Evolutionary conservation across 2,888 invertebrate genomes (phyloP).

Genomic region (Chrysodeixis includens): DNA sequence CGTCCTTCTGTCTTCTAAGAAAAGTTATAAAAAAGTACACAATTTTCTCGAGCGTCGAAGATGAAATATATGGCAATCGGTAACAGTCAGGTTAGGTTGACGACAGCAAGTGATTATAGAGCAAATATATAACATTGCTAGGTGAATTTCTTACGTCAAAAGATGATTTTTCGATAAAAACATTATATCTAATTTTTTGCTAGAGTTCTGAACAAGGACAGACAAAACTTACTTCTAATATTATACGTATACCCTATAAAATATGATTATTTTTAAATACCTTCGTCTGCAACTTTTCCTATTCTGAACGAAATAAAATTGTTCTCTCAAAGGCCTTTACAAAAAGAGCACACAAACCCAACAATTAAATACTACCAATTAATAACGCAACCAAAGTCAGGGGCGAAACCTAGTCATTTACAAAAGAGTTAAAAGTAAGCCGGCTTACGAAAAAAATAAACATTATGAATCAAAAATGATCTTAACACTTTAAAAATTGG

Average conservation of each 20-base stretch:
- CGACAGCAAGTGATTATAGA: neutral
- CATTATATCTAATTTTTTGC: too few species aligned
- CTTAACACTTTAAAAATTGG: constrained; percentile 70
- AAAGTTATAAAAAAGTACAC: neutral
- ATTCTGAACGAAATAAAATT: too few species aligned
- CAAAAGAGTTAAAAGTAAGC: constrained; percentile 54
- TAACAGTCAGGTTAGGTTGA: neutral
- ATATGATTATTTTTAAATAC: too few species aligned
- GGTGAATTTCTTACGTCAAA: too few species aligned
- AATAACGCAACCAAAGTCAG: constrained; percentile 21
- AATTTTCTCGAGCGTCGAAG: neutral
- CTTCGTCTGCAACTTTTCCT: too few species aligned
- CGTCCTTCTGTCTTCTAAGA: constrained; percentile 39
- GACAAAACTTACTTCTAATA: too few species aligned
- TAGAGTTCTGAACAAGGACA: too few species aligned
- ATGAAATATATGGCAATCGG: neutral
- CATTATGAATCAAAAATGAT: constrained; percentile 60
- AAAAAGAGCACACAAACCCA: neutral
- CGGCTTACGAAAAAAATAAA: constrained; percentile 64
- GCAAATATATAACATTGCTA: neutral
- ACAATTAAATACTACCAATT: neutral
- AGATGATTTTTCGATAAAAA: too few species aligned
- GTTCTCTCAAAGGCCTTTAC: neutral
- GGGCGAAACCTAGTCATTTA: constrained; percentile 21
- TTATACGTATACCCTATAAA: too few species aligned